Percentiles rank a stretch among this genome's conserved stretches.
These are phyloP conservation scores for Drosophila serrata DNA, from an alignment of 1,140 invertebrate species.

Conservation along the genomic window DNA sequence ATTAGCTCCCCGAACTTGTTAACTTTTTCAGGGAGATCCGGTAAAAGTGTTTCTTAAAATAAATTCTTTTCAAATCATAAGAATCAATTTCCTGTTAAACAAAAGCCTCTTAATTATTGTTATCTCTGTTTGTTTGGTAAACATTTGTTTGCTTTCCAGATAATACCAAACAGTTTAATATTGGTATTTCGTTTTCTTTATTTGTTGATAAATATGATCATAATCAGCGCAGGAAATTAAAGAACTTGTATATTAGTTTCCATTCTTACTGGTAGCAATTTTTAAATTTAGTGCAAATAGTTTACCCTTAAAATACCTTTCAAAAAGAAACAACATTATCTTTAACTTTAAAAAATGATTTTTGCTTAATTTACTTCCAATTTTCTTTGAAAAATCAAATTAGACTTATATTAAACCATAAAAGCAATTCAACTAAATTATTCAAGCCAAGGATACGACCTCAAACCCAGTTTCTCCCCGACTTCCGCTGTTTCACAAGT, in stretches of 20 bases:
- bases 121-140: background rate
- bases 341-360: background rate
- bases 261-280: background rate
- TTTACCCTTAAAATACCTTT: background rate
- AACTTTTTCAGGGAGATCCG: background rate
- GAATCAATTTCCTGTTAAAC: constrained; percentile 1
- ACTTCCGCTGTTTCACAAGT: constrained; percentile 5
- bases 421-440: background rate
- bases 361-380: background rate
- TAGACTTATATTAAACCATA: background rate
- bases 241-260: background rate
- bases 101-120: background rate
- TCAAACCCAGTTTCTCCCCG: background rate
- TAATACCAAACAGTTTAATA: background rate
- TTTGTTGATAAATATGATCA: background rate
- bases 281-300: background rate
- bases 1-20: constrained; percentile 19
- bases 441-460: background rate
- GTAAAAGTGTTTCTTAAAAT: background rate
- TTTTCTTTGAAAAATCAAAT: background rate
- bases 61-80: background rate
- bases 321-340: background rate
- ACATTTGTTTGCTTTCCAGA: background rate
- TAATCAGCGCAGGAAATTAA: background rate
- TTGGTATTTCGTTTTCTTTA: background rate